Evolutionary conservation across 1,140 invertebrate genomes (phyloP).

Genomic region (Aphelinus atriplicis): DNA sequence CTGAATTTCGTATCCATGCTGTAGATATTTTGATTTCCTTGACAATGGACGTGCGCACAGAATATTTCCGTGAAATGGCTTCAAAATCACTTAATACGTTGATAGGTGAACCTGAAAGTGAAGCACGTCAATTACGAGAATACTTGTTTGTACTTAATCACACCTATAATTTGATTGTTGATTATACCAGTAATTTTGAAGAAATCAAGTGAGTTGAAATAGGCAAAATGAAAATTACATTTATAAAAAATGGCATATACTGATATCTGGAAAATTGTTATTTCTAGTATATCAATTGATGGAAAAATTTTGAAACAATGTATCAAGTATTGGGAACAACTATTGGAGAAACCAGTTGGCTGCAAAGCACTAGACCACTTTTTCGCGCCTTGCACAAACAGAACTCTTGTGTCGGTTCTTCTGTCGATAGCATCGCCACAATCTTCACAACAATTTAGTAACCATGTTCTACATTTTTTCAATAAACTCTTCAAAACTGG

Average conservation of each 20-base stretch:
- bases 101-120: constrained; percentile 71
- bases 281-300: constrained; percentile 68
- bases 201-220: constrained; percentile 47
- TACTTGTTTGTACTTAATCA: constrained; percentile 74
- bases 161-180: constrained; percentile 76
- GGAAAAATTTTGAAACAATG: constrained; percentile 77
- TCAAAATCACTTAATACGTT: constrained; percentile 70
- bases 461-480: constrained; percentile 82
- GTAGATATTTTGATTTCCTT: constrained; percentile 75
- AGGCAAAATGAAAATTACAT: not conserved
- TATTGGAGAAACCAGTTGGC: constrained; percentile 82
- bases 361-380: constrained; percentile 84
- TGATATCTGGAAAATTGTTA: not conserved
- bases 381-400: constrained; percentile 72
- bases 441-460: constrained; percentile 77
- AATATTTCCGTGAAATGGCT: constrained; percentile 74
- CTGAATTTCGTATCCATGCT: constrained; percentile 63
- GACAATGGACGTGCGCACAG: constrained; percentile 79
- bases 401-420: constrained; percentile 77
- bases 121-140: constrained; percentile 72
- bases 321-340: constrained; percentile 84
- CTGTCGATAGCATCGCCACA: constrained; percentile 77
- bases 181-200: constrained; percentile 65
- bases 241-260: not conserved
- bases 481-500: constrained; percentile 81